Evolutionary conservation across 2,113 vertebrate species (phyloP).

Genomic region (Kobus ellipsiprymnus): DNA sequence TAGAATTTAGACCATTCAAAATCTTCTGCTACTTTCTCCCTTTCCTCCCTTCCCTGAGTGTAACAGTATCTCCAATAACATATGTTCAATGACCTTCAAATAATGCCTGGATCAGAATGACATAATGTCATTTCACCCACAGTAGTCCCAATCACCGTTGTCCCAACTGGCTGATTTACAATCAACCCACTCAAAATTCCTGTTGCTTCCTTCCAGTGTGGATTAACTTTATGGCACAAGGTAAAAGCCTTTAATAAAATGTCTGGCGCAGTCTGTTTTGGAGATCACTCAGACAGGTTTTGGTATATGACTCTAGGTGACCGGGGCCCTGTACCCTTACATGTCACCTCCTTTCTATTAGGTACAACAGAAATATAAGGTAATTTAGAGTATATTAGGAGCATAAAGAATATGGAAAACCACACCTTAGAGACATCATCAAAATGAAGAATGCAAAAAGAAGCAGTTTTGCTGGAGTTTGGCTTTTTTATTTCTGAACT

Average conservation of each 20-base stretch:
- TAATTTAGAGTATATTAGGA: conserved; percentile 58
- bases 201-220: neutral
- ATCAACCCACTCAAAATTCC: neutral
- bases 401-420: conserved; percentile 62
- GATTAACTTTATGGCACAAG: conserved; percentile 16
- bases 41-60: neutral
- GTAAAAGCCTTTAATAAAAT: conserved; percentile 33
- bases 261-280: neutral
- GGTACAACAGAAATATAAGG: conserved; percentile 66
- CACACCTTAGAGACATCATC: conserved; percentile 69
- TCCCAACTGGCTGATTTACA: neutral
- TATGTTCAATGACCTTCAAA: conserved; percentile 2
- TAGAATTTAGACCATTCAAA: neutral
- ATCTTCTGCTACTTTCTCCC: neutral
- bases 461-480: conserved; percentile 62
- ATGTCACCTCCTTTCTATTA: conserved; percentile 52
- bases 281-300: neutral
- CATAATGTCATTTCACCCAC: neutral
- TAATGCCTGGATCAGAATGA: neutral
- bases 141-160: neutral
- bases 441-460: conserved; percentile 72
- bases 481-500: conserved; percentile 66
- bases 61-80: neutral
- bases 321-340: neutral
- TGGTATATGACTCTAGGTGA: conserved; percentile 60